A percentile compares a stretch with the other conserved stretches of the same genome.
Evolutionary conservation across 2,888 invertebrate genomes (phyloP).

Genomic region (Podotricha telesiphe): DNA sequence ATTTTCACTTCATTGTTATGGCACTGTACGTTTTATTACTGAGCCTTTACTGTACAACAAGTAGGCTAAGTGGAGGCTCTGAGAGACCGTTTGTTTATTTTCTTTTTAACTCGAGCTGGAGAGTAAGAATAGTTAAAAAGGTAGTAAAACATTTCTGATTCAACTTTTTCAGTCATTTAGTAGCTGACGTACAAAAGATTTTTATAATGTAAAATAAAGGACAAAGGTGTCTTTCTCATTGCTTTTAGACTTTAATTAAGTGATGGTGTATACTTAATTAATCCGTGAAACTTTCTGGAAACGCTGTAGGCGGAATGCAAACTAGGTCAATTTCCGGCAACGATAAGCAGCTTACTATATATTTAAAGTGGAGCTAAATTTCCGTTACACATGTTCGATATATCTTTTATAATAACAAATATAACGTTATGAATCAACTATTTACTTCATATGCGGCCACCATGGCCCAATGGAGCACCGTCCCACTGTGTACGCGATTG

Average conservation of each 20-base stretch:
- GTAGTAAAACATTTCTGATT: constrained; percentile 37
- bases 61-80: constrained; percentile 42
- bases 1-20: constrained; percentile 37
- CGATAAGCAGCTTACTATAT: constrained; percentile 8
- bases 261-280: constrained; percentile 6
- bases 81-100: constrained; percentile 40
- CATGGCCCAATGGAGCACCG: no score
- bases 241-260: neutral
- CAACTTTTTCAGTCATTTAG: constrained; percentile 40
- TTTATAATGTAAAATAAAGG: constrained; percentile 4
- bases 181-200: constrained; percentile 30
- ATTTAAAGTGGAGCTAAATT: neutral
- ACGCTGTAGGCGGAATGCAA: constrained; percentile 4
- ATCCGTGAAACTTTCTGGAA: constrained; percentile 12
- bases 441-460: no score
- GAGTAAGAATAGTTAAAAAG: constrained; percentile 37
- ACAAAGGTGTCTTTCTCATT: neutral
- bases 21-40: constrained; percentile 36
- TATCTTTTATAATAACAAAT: neutral
- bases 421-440: neutral
- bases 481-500: no score
- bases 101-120: constrained; percentile 38
- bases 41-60: constrained; percentile 35
- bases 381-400: neutral
- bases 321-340: constrained; percentile 6